These are phyloP conservation scores for Nebria brevicollis DNA, from an alignment of 2,888 invertebrate species.

Conservation along the genomic window DNA sequence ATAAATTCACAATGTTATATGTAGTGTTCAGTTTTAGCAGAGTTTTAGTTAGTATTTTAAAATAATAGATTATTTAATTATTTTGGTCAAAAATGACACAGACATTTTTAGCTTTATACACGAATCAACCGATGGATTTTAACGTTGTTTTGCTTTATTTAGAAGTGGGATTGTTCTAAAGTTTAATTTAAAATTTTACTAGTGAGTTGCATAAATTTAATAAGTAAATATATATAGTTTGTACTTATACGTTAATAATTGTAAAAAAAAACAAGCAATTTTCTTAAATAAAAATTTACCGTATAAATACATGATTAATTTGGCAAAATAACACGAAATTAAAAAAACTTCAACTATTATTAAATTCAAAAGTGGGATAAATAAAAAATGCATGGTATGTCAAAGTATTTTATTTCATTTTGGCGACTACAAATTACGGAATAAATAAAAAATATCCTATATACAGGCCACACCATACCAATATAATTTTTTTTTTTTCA, in stretches of 20 bases:
- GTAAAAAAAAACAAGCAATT: too few relatives aligned
- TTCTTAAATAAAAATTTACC: too few relatives aligned
- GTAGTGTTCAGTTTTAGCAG: neutral
- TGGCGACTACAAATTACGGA: conserved; percentile 46
- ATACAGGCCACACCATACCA: conserved; percentile 45
- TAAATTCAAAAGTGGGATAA: conserved; percentile 3
- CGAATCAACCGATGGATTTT: neutral
- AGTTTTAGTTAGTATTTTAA: neutral
- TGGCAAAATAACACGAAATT: too few relatives aligned
- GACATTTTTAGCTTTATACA: neutral
- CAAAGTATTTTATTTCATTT: conserved; percentile 39
- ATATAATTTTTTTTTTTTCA: conserved; percentile 38
- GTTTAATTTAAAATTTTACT: neutral
- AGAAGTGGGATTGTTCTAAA: neutral
- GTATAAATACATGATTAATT: too few relatives aligned
- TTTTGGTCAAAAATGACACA: neutral
- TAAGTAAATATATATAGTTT: too few relatives aligned
- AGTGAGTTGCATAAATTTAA: too few relatives aligned
- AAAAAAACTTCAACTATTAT: too few relatives aligned
- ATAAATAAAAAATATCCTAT: conserved; percentile 46
- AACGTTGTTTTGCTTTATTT: neutral
- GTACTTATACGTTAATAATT: too few relatives aligned
- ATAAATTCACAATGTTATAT: neutral
- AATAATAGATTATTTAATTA: neutral
- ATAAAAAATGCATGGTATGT: conserved; percentile 24